phyloP scores from a whole-genome alignment of 2,888 invertebrate genomes.

The Spodoptera littoralis region DNA sequence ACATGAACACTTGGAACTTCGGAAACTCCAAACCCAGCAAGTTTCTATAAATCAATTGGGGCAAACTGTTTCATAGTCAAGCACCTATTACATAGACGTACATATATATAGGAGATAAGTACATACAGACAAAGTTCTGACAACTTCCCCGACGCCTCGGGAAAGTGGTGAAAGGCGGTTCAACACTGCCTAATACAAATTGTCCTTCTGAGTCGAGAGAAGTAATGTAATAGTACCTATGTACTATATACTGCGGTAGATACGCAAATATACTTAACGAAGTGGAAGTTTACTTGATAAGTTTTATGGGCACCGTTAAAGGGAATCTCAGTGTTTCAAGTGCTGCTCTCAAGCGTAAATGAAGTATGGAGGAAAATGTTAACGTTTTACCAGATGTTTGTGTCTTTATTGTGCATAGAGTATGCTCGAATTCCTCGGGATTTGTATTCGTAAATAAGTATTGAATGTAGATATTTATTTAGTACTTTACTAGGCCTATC shows the following conservation, averaged over 20 bases:
- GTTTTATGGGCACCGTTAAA: slow-evolving; percentile 32
- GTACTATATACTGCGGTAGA: slow-evolving; percentile 5
- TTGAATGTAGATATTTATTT: no score
- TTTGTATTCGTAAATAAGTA: no score
- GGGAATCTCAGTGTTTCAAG: slow-evolving; percentile 19
- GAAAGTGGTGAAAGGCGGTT: slow-evolving; percentile 53
- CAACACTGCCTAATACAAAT: slow-evolving; percentile 22
- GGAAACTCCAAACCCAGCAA: slow-evolving; percentile 30
- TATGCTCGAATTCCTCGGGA: no score
- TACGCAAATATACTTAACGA: slow-evolving; percentile 37
- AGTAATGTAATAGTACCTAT: slow-evolving; percentile 10
- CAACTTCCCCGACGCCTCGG: slow-evolving; percentile 46
- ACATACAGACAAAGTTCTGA: slow-evolving; percentile 48
- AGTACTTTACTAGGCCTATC: no score
- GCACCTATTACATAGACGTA: slow-evolving; percentile 28
- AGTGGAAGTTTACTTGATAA: slow-evolving; percentile 32
- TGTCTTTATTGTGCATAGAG: background rate
- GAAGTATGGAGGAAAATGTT: slow-evolving; percentile 2
- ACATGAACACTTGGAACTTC: slow-evolving; percentile 16
- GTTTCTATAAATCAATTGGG: slow-evolving; percentile 55
- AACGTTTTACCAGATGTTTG: slow-evolving; percentile 6
- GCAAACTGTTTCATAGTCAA: slow-evolving; percentile 48
- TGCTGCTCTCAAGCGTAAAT: slow-evolving; percentile 12
- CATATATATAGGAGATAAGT: slow-evolving; percentile 13
- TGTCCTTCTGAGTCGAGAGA: slow-evolving; percentile 17